phyloP scores from a whole-genome alignment of 2,113 vertebrate species.

The Scomber scombrus region DNA sequence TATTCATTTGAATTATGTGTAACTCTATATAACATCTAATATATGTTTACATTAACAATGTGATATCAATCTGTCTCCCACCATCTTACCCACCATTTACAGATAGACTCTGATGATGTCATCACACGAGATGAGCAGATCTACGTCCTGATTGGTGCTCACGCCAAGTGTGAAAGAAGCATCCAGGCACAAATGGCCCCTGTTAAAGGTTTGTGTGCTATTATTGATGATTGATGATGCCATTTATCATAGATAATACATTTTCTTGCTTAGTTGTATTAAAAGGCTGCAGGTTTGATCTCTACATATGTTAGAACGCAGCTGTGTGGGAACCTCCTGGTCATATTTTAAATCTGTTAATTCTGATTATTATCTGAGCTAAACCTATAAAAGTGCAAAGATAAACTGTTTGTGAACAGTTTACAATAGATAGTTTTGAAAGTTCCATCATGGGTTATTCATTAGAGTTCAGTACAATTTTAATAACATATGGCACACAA shows the following conservation, averaged over 20 bases:
- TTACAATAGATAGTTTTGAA: no score
- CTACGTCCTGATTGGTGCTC: constrained; percentile 89
- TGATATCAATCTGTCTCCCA: neutral
- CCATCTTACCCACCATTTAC: neutral
- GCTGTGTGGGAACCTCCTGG: no score
- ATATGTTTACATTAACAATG: neutral
- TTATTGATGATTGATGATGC: neutral
- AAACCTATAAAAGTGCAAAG: no score
- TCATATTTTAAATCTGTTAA: no score
- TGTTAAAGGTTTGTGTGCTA: constrained; percentile 81
- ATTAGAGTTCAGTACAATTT: no score
- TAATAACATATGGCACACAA: neutral
- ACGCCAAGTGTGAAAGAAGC: constrained; percentile 86
- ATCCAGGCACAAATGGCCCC: constrained; percentile 82
- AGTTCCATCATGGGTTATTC: no score
- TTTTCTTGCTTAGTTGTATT: neutral
- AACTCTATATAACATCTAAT: neutral
- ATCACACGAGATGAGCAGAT: constrained; percentile 94
- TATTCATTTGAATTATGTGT: no score
- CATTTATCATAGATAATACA: neutral
- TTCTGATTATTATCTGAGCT: no score
- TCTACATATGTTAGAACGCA: no score
- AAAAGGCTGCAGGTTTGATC: neutral
- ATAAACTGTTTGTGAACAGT: no score
- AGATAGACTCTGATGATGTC: constrained; percentile 93